Conservation (phyloP, 2,113 vertebrate species). For the Sterna hirundo region DNA sequence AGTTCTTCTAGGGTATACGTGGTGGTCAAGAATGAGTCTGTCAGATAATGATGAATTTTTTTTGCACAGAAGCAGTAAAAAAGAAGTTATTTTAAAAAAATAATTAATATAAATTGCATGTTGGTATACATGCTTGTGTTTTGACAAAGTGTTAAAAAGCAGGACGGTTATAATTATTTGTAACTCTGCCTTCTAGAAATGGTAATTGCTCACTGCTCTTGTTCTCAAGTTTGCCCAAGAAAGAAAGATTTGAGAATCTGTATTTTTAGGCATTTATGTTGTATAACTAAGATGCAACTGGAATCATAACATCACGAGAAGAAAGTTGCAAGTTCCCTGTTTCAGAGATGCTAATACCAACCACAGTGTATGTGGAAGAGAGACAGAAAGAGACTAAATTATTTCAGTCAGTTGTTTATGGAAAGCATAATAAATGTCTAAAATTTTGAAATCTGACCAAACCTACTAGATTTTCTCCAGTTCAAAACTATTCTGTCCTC, state of each 20-base stretch:
- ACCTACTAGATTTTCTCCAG: background rate
- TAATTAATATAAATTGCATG: background rate
- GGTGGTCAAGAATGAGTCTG: background rate
- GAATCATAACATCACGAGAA: constrained; percentile 7
- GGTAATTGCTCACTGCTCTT: background rate
- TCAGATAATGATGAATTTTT: background rate
- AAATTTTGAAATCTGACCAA: background rate
- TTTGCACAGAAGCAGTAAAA: background rate
- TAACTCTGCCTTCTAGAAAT: background rate
- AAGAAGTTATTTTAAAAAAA: background rate
- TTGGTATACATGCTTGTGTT: background rate
- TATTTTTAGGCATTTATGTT: constrained; percentile 12
- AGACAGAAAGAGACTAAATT: background rate
- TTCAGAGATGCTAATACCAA: background rate
- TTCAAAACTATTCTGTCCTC: background rate
- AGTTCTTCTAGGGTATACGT: background rate
- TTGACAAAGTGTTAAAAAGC: background rate
- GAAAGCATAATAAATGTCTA: background rate
- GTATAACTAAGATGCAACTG: constrained; percentile 20
- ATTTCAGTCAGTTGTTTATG: background rate
- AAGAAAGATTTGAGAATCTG: background rate
- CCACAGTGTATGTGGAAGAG: background rate
- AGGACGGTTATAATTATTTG: background rate
- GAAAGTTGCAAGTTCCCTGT: background rate
- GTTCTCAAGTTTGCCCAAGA: background rate